phyloP scores from a whole-genome alignment of 2,888 invertebrate genomes.

The Invenusta paracnida region DNA sequence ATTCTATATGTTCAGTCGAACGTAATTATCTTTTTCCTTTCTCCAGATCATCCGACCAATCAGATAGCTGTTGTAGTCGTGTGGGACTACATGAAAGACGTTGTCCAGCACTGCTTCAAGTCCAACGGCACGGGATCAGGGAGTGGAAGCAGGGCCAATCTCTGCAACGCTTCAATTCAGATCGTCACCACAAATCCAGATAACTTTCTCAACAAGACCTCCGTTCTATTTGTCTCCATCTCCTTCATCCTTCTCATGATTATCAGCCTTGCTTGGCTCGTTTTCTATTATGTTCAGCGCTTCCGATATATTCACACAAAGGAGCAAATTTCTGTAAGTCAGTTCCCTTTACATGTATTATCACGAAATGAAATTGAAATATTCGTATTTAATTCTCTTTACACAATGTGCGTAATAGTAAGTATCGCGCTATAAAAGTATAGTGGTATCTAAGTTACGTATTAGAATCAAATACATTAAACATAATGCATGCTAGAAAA shows the following conservation, averaged over 20 bases:
- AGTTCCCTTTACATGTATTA: background rate
- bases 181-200: background rate
- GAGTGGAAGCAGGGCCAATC: background rate
- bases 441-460: no score
- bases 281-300: conserved; percentile 90
- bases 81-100: conserved; percentile 24
- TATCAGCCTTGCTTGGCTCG: conserved; percentile 86
- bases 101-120: conserved; percentile 32
- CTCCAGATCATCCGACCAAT: background rate
- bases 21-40: no score
- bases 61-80: background rate
- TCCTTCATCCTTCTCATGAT: conserved; percentile 91
- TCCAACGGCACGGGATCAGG: background rate
- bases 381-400: no score
- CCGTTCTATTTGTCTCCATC: conserved; percentile 86
- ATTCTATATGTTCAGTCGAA: no score
- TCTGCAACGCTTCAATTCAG: conserved; percentile 33
- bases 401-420: no score
- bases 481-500: no score
- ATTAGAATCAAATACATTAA: no score
- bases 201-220: conserved; percentile 64
- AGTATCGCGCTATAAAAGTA: background rate
- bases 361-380: no score
- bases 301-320: conserved; percentile 90
- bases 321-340: conserved; percentile 77